phyloP scores from a whole-genome alignment of 2,797 vertebrate genomes.

The Periparus ater region DNA sequence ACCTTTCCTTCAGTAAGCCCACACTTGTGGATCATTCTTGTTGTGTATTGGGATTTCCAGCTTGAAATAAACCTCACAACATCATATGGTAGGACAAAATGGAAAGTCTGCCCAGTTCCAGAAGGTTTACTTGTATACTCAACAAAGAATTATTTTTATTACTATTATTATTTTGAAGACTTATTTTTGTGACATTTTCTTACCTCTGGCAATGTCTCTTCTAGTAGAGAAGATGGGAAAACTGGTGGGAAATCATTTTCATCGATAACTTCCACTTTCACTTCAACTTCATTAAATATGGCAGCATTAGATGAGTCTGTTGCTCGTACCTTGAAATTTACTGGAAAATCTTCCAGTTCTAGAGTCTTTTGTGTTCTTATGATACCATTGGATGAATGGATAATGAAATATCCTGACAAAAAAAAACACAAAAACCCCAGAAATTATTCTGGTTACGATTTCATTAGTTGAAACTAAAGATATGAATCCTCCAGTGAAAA shows the following conservation, averaged over 20 bases:
- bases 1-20: background rate
- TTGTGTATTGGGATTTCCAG: background rate
- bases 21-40: background rate
- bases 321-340: constrained; percentile 34
- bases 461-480: background rate
- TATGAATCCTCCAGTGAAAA: background rate
- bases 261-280: constrained; percentile 40
- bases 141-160: background rate
- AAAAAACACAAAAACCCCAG: background rate
- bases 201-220: constrained; percentile 56
- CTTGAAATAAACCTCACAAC: background rate
- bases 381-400: constrained; percentile 39
- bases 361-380: constrained; percentile 47
- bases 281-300: constrained; percentile 39
- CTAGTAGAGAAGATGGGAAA: constrained; percentile 48
- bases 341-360: constrained; percentile 52
- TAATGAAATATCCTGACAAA: constrained; percentile 56
- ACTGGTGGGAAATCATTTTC: constrained; percentile 56
- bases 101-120: background rate
- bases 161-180: background rate
- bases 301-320: background rate
- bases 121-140: background rate
- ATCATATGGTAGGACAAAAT: background rate
- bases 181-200: constrained; percentile 1
- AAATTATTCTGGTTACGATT: background rate